These are phyloP conservation scores for Sepiola atlantica DNA, from an alignment of 2,888 invertebrate genomes.

Conservation along the genomic window DNA sequence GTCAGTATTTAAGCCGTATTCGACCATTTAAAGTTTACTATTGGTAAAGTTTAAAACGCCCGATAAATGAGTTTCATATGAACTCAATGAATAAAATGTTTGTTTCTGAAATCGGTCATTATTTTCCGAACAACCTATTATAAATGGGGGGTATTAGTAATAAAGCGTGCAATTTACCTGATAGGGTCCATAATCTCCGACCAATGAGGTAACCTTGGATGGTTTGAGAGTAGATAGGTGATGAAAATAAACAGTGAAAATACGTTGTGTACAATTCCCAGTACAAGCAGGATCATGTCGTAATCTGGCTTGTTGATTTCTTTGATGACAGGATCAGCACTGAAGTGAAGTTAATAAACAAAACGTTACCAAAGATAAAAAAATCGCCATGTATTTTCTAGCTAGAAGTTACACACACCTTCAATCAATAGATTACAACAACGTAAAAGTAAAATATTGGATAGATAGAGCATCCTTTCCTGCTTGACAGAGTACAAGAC, in stretches of 20 bases:
- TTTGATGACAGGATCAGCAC: conserved; percentile 62
- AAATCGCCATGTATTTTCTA: background rate
- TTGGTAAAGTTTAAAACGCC: no score
- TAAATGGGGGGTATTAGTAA: no score
- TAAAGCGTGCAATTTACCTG: conserved; percentile 54
- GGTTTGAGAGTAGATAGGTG: conserved; percentile 73
- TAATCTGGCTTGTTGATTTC: conserved; percentile 59
- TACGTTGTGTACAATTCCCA: conserved; percentile 70
- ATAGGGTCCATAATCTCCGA: conserved; percentile 62
- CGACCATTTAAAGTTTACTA: no score
- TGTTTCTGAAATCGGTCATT: no score
- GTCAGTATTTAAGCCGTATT: no score
- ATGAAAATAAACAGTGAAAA: conserved; percentile 71
- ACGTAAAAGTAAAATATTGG: no score
- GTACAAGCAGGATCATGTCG: conserved; percentile 62
- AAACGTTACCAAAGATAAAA: background rate
- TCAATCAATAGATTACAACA: background rate
- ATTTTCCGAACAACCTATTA: no score
- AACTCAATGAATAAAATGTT: no score
- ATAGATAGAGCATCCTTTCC: no score
- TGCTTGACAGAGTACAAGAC: no score
- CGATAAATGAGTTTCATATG: no score
- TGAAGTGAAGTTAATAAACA: conserved; percentile 54
- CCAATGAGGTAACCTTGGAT: conserved; percentile 68
- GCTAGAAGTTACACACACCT: no score